phyloP scores from a whole-genome alignment of 23 tunicate species.

The Botrylloides violaceus region DNA sequence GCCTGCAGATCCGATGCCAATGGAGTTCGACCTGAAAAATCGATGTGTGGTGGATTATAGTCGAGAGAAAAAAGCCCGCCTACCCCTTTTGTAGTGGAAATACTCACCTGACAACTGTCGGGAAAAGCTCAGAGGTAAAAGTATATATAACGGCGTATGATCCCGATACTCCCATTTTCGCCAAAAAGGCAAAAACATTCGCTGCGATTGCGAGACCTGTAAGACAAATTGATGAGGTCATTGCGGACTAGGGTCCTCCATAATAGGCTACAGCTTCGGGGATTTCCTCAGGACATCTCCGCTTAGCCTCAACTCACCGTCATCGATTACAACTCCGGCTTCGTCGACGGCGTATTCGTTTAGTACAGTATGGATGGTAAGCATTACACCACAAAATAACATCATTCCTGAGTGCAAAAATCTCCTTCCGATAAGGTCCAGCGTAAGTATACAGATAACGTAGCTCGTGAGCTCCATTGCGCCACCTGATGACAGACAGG shows the following conservation, averaged over 20 bases:
- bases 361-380: slow-evolving; percentile 33
- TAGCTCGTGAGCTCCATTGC: slow-evolving; percentile 61
- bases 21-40: slow-evolving; percentile 36
- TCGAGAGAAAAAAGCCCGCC: too few species aligned
- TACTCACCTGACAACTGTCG: slow-evolving; percentile 56
- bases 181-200: slow-evolving; percentile 36
- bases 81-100: too few species aligned
- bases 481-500: slow-evolving; percentile 36
- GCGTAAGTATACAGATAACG: slow-evolving; percentile 31
- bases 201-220: slow-evolving; percentile 25
- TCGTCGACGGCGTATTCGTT: slow-evolving; percentile 31
- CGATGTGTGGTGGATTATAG: background rate
- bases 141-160: slow-evolving; percentile 50
- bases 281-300: too few species aligned
- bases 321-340: slow-evolving; percentile 10
- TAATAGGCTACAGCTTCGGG: too few species aligned
- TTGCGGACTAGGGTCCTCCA: too few species aligned
- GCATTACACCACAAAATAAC: slow-evolving; percentile 21
- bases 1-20: slow-evolving; percentile 33
- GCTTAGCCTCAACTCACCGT: too few species aligned
- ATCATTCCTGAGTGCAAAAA: slow-evolving; percentile 32
- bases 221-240: too few species aligned
- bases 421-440: slow-evolving; percentile 59
- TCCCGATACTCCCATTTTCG: slow-evolving; percentile 50
- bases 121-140: slow-evolving; percentile 52